Conservation (phyloP, 2,888 invertebrate genomes). For the Cerceris ruficornis region DNA sequence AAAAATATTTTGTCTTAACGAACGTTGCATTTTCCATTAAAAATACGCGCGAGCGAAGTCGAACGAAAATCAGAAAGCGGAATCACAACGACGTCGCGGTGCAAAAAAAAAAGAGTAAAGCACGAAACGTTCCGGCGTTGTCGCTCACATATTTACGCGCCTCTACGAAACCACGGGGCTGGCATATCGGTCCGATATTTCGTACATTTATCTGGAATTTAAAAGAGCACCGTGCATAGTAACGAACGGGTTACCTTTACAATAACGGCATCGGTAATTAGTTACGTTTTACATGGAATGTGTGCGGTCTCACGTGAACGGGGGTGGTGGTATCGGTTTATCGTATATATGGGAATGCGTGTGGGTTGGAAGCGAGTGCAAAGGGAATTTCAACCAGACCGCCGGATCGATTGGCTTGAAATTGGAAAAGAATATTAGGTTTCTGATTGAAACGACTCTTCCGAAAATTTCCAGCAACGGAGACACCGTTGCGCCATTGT, state of each 20-base stretch:
- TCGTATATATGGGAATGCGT: slow-evolving; percentile 47
- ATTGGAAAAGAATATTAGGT: slow-evolving; percentile 74
- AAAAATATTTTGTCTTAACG: too few relatives aligned
- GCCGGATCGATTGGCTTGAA: slow-evolving; percentile 72
- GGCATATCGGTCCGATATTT: slow-evolving; percentile 28
- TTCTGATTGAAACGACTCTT: slow-evolving; percentile 71
- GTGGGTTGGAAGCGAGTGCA: slow-evolving; percentile 58
- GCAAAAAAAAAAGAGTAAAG: neutral
- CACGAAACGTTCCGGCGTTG: neutral
- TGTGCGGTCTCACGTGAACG: slow-evolving; percentile 49
- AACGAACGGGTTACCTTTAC: slow-evolving; percentile 58
- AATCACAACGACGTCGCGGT: slow-evolving; percentile 5
- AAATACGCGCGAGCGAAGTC: too few relatives aligned
- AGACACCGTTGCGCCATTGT: slow-evolving; percentile 14
- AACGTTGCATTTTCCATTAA: too few relatives aligned
- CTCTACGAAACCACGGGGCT: slow-evolving; percentile 2
- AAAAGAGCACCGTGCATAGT: slow-evolving; percentile 34
- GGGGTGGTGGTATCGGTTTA: slow-evolving; percentile 59
- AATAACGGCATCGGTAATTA: slow-evolving; percentile 65
- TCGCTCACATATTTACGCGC: slow-evolving; percentile 7
- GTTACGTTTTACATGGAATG: slow-evolving; percentile 61
- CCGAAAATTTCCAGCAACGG: slow-evolving; percentile 63
- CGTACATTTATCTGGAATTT: slow-evolving; percentile 33
- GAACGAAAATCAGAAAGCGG: neutral
- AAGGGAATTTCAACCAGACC: slow-evolving; percentile 74